Base-by-base conservation (phyloP, 2,888 invertebrate genomes). In the Spilosoma lubricipeda region DNA sequence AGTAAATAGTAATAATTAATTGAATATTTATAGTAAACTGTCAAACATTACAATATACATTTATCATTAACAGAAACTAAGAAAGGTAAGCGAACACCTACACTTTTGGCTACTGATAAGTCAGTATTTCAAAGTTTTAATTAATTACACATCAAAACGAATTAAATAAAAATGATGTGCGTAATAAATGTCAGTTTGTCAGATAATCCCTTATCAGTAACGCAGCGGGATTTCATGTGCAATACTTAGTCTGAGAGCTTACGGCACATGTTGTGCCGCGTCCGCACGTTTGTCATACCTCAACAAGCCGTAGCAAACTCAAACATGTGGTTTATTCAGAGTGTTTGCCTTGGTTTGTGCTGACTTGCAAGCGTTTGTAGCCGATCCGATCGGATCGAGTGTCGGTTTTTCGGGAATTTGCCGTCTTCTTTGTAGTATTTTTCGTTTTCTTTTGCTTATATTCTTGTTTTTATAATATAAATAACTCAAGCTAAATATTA, bases 201-300 rank as follows among this genome's bases (percentile, higher is more conserved):
- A 65, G 42, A 56, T 70, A 72, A 72, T 72, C 70, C 79, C 75
- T 81, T 83, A 82, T 82, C 82, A 66, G 71, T 72, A 9, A 73
- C 70, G 76, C 72, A 72, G 74, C 77, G 72, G 74, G 76, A 73
- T 80, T 83, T 78, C 78, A 63, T 72, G 52, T 69, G 33, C 27
- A 23, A 65, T 42, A 48, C n/a, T 11, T 74, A 75, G 72, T 66
- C 72, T 1, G 8, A 36, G 72, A 75, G 72, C 69, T 72, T 9
- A 42, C 42, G 36, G 8, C 36, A 69, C 27, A 33, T n/a, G n/a
- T n/a, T n/a, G n/a, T n/a, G n/a, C n/a, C n/a, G n/a, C n/a, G n/a
- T n/a, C n/a, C n/a, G n/a, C n/a, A n/a, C n/a, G n/a, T n/a, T n/a
- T n/a, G n/a, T n/a, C n/a, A n/a, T n/a, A n/a, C n/a, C n/a, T n/a